Conservation (phyloP, 1,140 invertebrate species). For the Hylyphantes graminicola region DNA sequence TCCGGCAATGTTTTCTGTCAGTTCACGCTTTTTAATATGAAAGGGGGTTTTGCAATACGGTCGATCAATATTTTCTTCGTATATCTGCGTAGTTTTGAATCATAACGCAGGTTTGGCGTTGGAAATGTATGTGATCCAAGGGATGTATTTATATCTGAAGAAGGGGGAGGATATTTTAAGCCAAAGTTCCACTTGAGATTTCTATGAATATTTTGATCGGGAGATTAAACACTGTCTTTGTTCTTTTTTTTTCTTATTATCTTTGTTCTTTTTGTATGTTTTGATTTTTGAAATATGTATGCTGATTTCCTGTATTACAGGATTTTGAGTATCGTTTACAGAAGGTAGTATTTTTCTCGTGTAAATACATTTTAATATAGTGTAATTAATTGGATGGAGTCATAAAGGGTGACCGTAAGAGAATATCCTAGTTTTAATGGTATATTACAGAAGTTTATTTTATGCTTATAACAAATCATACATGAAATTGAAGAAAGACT, state of each 20-base stretch:
- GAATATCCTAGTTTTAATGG: too few relatives aligned
- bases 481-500: too few relatives aligned
- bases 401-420: too few relatives aligned
- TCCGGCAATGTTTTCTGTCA: background rate
- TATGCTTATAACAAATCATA: too few relatives aligned
- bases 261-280: background rate
- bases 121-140: conserved; percentile 1
- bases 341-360: too few relatives aligned
- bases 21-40: background rate
- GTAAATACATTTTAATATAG: too few relatives aligned
- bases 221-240: conserved; percentile 29
- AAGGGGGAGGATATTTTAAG: conserved; percentile 15
- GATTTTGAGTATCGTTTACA: too few relatives aligned
- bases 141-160: conserved; percentile 2
- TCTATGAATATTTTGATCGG: conserved; percentile 49
- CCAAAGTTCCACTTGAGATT: conserved; percentile 9
- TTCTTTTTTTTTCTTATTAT: background rate
- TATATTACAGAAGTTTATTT: too few relatives aligned
- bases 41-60: background rate
- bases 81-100: background rate
- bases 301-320: too few relatives aligned
- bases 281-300: background rate
- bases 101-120: background rate
- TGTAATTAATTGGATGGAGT: too few relatives aligned
- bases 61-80: conserved; percentile 3